A percentile compares a stretch with the other conserved stretches of the same genome.
These are phyloP conservation scores for Parasteatoda lunata DNA, from an alignment of 2,888 invertebrate genomes.

Conservation along the genomic window DNA sequence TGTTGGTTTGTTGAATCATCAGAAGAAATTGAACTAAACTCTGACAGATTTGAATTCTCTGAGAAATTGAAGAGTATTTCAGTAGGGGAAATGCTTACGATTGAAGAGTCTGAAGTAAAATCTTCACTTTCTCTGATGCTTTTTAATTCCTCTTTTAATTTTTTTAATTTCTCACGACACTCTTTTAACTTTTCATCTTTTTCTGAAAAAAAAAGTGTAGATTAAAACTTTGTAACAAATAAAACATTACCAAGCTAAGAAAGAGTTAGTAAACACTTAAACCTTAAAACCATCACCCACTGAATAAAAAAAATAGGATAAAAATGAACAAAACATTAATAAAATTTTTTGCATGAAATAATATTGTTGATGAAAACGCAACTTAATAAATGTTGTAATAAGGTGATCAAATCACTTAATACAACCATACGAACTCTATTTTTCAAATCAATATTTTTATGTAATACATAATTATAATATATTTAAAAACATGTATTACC, in stretches of 20 bases:
- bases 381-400: too few species aligned
- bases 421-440: too few species aligned
- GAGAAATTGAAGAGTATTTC: conserved; percentile 23
- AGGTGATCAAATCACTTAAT: too few species aligned
- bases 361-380: background rate
- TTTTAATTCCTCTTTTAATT: conserved; percentile 37
- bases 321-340: background rate
- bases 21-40: background rate
- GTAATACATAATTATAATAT: too few species aligned
- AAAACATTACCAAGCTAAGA: background rate
- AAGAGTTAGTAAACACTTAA: background rate
- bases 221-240: background rate
- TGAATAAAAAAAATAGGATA: background rate
- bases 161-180: conserved; percentile 9
- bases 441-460: too few species aligned
- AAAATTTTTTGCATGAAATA: background rate
- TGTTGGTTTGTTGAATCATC: conserved; percentile 3
- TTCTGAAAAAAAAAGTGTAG: background rate
- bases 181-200: conserved; percentile 11
- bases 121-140: background rate
- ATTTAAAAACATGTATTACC: too few species aligned
- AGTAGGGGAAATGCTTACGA: conserved; percentile 24
- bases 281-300: background rate
- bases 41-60: background rate
- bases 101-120: conserved; percentile 9